phyloP scores from a whole-genome alignment of 2,888 invertebrate species.

The Drosophila hamatofila region DNA sequence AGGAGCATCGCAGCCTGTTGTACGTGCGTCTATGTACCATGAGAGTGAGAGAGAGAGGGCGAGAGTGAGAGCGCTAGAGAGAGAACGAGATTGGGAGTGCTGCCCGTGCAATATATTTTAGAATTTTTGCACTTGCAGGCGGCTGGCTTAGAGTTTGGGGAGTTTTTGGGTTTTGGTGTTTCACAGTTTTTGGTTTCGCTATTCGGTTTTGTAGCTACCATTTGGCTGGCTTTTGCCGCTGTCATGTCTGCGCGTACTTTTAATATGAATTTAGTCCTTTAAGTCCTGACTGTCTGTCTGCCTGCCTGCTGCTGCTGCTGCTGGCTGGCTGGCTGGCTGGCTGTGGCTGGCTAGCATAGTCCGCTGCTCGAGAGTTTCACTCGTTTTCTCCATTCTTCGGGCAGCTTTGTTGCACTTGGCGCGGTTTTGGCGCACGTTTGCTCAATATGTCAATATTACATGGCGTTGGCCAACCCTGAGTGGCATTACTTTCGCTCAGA shows the following conservation, averaged over 20 bases:
- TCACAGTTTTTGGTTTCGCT: conserved; percentile 36
- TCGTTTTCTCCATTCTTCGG: conserved; percentile 11
- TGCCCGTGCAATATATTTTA: conserved; percentile 71
- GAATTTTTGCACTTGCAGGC: conserved; percentile 67
- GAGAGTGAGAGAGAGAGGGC: background rate
- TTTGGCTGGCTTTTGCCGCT: conserved; percentile 54
- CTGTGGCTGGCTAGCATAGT: background rate
- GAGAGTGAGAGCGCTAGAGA: background rate
- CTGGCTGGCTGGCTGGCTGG: conserved; percentile 2
- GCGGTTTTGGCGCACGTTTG: conserved; percentile 72
- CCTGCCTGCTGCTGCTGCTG: too few species aligned
- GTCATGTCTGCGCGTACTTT: conserved; percentile 78
- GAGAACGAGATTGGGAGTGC: conserved; percentile 10
- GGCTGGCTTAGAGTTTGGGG: conserved; percentile 12
- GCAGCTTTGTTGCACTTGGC: conserved; percentile 60
- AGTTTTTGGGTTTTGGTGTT: conserved; percentile 12
- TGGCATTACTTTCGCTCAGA: conserved; percentile 63
- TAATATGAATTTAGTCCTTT: conserved; percentile 81
- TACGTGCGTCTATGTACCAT: conserved; percentile 69
- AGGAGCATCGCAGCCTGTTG: conserved; percentile 11
- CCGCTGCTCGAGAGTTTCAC: conserved; percentile 14
- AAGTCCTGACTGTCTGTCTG: conserved; percentile 63
- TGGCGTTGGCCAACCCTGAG: conserved; percentile 66
- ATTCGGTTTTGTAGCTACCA: conserved; percentile 34
- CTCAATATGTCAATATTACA: conserved; percentile 81